Base-by-base conservation (phyloP, 1,140 invertebrate species). In the Orchestia grillus region DNA sequence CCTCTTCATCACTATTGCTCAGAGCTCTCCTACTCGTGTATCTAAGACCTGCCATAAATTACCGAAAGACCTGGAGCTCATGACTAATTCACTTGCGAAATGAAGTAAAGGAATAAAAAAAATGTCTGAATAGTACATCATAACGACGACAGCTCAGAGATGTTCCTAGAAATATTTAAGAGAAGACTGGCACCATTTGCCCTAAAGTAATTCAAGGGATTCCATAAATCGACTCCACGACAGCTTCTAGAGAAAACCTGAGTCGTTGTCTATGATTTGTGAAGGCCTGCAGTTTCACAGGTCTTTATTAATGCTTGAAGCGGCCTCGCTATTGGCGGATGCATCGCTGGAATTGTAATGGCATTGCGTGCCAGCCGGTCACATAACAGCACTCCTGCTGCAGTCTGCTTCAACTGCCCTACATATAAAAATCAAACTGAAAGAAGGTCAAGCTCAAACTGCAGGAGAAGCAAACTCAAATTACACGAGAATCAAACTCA, bases 211-310 rank as follows among this genome's bases (percentile, higher is more conserved):
- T 45, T 45, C 92, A 45, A 94, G 92, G 44, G 92, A 44, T 45
- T 40, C 44, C 8, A 94, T 94, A 94, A 94, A 94, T 94, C 92
- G 44, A 40, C 44, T 0, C 40, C 43, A 44, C 44, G 92, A 94
- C 92, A 94, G 92, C 92, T 4, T 45, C 44, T 23, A 45, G 92
- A 45, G 92, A 94, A 94, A 94, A 45, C 92, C 92, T 47, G 44
- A 94, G 92, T 94, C 44, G 90, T 47, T 94, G 44, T 23, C 3
- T 11, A 11, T 94, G 44, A 94, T 94, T 94, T 94, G 92, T 45
- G 92, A 47, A 44, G 92, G 41, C 42, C 41, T 8, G 62, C 36
- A 77, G 28, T 15, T 36, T 90, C 6, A 42, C 15, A 41, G 23
- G 15, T 43, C 92, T 94, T 94, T 94, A 94, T 94, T 94, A 47